These are phyloP conservation scores for Drosophila nr. perissopoda DNA, from an alignment of 2,888 invertebrate species.

Conservation along the genomic window DNA sequence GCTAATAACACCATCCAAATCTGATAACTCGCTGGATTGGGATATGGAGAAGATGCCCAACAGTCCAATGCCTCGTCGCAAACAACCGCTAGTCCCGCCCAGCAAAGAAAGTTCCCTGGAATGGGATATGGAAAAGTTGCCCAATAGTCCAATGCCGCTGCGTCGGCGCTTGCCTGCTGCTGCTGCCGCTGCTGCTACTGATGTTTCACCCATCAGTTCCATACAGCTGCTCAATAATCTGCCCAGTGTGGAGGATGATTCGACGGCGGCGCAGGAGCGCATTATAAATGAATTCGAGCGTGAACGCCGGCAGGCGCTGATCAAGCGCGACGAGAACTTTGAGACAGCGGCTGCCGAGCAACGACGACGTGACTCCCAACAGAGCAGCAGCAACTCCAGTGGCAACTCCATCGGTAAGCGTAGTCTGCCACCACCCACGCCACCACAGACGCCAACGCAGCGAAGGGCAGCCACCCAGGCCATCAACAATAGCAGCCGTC, in stretches of 20 bases:
- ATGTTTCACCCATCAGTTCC: slow-evolving; percentile 64
- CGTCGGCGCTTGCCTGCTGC: slow-evolving; percentile 44
- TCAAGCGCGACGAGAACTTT: slow-evolving; percentile 82
- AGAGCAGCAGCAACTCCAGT: slow-evolving; percentile 65
- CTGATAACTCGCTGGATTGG: slow-evolving; percentile 70
- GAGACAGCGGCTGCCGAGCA: slow-evolving; percentile 66
- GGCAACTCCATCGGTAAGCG: slow-evolving; percentile 66
- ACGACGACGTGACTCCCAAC: slow-evolving; percentile 51
- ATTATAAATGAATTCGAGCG: slow-evolving; percentile 82
- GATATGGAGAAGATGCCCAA: slow-evolving; percentile 71
- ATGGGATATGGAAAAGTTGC: slow-evolving; percentile 82
- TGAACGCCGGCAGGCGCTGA: slow-evolving; percentile 81
- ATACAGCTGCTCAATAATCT: slow-evolving; percentile 75
- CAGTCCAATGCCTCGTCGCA: slow-evolving; percentile 79
- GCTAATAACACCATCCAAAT: slow-evolving; percentile 46
- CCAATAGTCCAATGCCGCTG: slow-evolving; percentile 78
- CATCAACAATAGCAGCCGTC: slow-evolving; percentile 46
- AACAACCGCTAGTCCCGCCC: slow-evolving; percentile 18
- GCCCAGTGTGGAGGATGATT: slow-evolving; percentile 46
- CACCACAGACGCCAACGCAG: slow-evolving; percentile 19
- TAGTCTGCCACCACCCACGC: slow-evolving; percentile 65
- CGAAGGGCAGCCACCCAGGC: slow-evolving; percentile 68
- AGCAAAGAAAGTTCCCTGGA: slow-evolving; percentile 71
- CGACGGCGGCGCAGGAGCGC: slow-evolving; percentile 62
- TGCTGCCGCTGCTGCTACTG: slow-evolving; percentile 32